Conservation (phyloP, 2,113 vertebrate genomes). For the Sclerurus mexicanus region DNA sequence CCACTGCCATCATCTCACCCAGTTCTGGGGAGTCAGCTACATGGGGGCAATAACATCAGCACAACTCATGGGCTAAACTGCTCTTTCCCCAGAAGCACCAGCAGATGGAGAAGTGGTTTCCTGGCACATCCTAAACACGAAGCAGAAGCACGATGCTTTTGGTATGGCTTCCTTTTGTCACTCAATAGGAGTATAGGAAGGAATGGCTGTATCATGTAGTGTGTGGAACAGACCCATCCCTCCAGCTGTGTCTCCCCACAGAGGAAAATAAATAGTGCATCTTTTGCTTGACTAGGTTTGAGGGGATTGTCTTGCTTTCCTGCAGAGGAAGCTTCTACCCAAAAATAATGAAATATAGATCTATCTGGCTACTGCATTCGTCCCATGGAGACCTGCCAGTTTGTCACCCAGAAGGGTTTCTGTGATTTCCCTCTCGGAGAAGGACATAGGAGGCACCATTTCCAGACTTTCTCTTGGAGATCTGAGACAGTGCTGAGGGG, state of each 20-base stretch:
- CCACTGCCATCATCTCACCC: neutral
- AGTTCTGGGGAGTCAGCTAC: neutral
- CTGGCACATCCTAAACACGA: neutral
- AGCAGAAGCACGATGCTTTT: neutral
- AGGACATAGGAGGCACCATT: neutral
- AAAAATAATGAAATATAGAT: neutral
- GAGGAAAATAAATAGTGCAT: neutral
- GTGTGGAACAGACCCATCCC: neutral
- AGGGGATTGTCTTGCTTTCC: neutral
- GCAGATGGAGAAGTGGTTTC: neutral
- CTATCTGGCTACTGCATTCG: neutral
- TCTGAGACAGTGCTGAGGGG: neutral
- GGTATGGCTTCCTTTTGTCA: neutral
- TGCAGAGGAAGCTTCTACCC: neutral
- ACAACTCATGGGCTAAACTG: neutral
- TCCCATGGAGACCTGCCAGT: neutral
- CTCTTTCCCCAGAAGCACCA: neutral
- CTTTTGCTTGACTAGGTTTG: neutral
- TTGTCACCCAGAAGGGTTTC: neutral
- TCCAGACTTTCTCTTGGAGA: neutral
- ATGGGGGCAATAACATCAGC: accelerated
- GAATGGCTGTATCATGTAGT: neutral
- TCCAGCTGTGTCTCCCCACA: neutral
- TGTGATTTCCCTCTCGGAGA: neutral
- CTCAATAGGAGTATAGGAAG: neutral